phyloP scores from a whole-genome alignment of 2,888 invertebrate genomes.

The Megamerina dolium region DNA sequence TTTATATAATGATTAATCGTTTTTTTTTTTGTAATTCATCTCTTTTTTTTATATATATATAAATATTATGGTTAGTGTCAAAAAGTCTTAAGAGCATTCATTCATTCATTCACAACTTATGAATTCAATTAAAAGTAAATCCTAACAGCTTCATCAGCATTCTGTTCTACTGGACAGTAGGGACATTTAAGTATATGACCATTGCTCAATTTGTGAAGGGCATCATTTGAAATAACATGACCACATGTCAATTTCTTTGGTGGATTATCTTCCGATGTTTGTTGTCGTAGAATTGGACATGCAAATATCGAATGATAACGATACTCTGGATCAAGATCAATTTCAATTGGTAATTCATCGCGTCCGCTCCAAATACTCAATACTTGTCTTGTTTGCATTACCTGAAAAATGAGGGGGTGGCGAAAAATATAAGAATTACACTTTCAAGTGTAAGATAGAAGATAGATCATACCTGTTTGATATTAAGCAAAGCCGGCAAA shows the following conservation, averaged over 20 bases:
- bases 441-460: neutral
- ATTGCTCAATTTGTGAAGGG: constrained; percentile 87
- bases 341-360: constrained; percentile 96
- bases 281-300: constrained; percentile 95
- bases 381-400: constrained; percentile 83
- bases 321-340: constrained; percentile 84
- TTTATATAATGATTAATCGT: too few relatives aligned
- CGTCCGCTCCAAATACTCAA: constrained; percentile 90
- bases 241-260: constrained; percentile 96
- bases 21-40: too few relatives aligned
- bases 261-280: constrained; percentile 92
- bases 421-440: neutral
- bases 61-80: too few relatives aligned
- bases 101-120: too few relatives aligned
- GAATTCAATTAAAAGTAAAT: constrained; percentile 92
- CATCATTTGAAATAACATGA: constrained; percentile 96
- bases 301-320: constrained; percentile 98
- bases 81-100: too few relatives aligned
- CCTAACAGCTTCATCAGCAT: constrained; percentile 83
- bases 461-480: constrained; percentile 58
- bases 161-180: constrained; percentile 96
- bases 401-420: too few relatives aligned
- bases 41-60: too few relatives aligned
- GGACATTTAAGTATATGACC: constrained; percentile 98
- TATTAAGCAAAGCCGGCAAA: constrained; percentile 88